Base-by-base conservation (phyloP, 2,888 invertebrate species). In the Panorpa germanica region DNA sequence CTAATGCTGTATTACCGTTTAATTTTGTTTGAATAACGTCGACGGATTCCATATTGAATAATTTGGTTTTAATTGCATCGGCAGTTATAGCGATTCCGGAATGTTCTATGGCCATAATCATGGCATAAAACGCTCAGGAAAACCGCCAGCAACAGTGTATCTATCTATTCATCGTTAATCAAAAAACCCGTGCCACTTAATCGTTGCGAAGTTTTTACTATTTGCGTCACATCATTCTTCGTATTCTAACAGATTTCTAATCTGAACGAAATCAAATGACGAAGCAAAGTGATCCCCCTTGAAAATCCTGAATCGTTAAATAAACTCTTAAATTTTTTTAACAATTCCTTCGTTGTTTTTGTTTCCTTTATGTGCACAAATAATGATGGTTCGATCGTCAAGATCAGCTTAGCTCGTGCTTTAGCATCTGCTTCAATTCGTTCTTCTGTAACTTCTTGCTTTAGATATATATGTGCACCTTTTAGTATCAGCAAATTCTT, bases 21-120 rank as follows among this genome's bases (percentile, higher is more conserved):
- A 20, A 11, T 24, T 24, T 11, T 17, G 3, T 7, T 27, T 27
- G 14, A n/a, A 20, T 9, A 9, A 12, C 9, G 9, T 29, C 11
- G 10, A 10, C 13, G 7, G 9, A 13, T 31, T 37, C 34, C 41
- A 39, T 40, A 32, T 41, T 39, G 6, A 42, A 29, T 31, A 44
- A 32, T 34, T 45, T 45, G 6, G 41, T 37, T 29, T 45, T 45
- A 7, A 45, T 44, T 5, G 32, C 7, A 38, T 45, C 43, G n/a
- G 41, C 34, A 4, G 39, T 42, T 15, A 38, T 39, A 11, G n/a
- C 17, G n/a, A 40, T 39, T 11, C 39, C 39, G 2, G 36, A 35
- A 31, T 36, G 32, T 31, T 40, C 38, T 7, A 35, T 36, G 2
- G 32, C 38, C 39, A 40, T 40, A 8, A 40, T 36, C 38, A 41